Evolutionary conservation across 1,140 invertebrate species (phyloP), one percentile per base, ranked within the genome.

Genomic region (Mercenaria mercenaria): DNA sequence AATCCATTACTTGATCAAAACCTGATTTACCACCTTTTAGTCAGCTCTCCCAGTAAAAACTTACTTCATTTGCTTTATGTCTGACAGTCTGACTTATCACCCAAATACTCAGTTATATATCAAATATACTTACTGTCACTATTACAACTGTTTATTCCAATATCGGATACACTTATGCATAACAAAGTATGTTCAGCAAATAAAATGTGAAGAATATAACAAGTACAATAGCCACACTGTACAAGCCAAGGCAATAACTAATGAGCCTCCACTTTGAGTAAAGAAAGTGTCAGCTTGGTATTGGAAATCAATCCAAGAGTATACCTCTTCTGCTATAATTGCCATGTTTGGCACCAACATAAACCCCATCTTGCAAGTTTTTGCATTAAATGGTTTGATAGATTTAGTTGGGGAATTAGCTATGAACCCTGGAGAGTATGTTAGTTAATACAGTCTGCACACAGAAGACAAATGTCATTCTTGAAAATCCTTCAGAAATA

Each of bases 341-440:
- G 67, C 34, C 37, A n/a, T 15, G 67, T 72, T 72, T 72, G 67
- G 34, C 11, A 72, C 67, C 37, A 64, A 39, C 37, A 72, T 37
- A 23, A 29, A 39, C 34, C 1, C 11, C 56, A 2, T 15, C 23
- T 72, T 39, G 67, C 34, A 72, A 37, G 34, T 72, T 72, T 47
- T n/a, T 72, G 67, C 59, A 64, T 64, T 64, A 64, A 64, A 64
- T 64, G 59, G 10, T 64, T 64, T 8, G n/a, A 64, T 64, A 64
- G 59, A 64, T 64, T 64, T 64, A n/a, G 1, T 8, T 15, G 1
- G 26, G n/a, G 59, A 64, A 64, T 64, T 26, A n/a, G 10, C 26
- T 8, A 29, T 64, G n/a, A 29, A 64, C 59, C 26, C 59, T 29
- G 6, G n/a, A 64, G 59, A 64, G n/a, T 8, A 11, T 10, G n/a